phyloP scores from a whole-genome alignment of 2,113 vertebrate genomes.

The Melanotaenia duboulayi region DNA sequence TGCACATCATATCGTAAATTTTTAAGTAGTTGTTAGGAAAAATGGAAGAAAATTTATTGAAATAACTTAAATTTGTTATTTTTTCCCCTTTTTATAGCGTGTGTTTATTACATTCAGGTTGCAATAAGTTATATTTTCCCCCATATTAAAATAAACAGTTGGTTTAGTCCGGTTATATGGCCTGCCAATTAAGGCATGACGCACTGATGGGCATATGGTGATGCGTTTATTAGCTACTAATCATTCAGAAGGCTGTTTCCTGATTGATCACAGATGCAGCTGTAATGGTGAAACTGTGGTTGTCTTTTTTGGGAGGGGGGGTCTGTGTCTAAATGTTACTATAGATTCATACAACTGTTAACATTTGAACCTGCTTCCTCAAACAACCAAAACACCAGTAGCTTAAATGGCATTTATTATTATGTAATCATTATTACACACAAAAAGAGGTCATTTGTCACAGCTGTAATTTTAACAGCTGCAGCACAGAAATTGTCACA shows the following conservation, averaged over 20 bases:
- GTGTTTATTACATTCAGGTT: not conserved
- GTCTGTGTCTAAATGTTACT: not conserved
- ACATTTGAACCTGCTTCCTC: conserved; percentile 4
- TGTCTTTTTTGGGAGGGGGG: not conserved
- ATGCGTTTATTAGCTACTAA: not conserved
- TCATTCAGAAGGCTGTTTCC: conserved; percentile 1
- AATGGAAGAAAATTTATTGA: not conserved
- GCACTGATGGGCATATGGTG: not conserved
- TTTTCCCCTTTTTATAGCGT: not conserved
- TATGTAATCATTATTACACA: too few relatives aligned
- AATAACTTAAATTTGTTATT: not conserved
- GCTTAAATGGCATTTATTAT: not conserved
- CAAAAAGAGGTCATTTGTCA: not conserved
- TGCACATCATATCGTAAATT: too few relatives aligned
- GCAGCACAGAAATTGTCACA: not conserved
- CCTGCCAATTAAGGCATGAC: not conserved
- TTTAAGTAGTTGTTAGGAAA: too few relatives aligned
- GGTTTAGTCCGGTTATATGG: not conserved
- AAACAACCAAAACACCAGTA: not conserved
- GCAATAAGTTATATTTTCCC: not conserved
- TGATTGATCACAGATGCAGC: not conserved
- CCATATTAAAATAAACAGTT: not conserved
- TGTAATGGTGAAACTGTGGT: not conserved
- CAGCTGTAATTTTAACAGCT: conserved; percentile 5
- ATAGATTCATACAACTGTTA: not conserved